Conservation (phyloP, 2,797 vertebrate species). For the Ptychobarbus kaznakovi region DNA sequence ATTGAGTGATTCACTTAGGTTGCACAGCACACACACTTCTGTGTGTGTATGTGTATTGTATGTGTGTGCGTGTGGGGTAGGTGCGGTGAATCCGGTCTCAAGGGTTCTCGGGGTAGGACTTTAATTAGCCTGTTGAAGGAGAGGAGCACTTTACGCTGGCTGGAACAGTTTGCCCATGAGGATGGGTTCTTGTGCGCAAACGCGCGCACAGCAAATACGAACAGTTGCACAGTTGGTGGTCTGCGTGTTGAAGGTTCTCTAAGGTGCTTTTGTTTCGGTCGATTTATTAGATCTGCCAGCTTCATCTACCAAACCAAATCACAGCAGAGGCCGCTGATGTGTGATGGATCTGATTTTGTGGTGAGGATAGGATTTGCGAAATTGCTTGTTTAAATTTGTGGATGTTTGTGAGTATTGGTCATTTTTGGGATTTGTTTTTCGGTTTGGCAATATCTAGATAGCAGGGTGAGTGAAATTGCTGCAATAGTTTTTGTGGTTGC, state of each 20-base stretch:
- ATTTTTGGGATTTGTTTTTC: not conserved
- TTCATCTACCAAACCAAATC: not conserved
- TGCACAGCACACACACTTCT: slow-evolving; percentile 31
- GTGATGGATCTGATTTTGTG: not conserved
- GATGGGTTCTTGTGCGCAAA: slow-evolving; percentile 1
- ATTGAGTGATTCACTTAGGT: slow-evolving; percentile 36
- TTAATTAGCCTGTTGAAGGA: slow-evolving; percentile 70
- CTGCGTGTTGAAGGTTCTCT: slow-evolving; percentile 7
- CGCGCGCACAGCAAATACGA: not conserved
- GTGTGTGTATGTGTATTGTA: slow-evolving; percentile 52
- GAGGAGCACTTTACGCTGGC: slow-evolving; percentile 64
- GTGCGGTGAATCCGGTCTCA: slow-evolving; percentile 55
- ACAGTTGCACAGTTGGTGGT: slow-evolving; percentile 35
- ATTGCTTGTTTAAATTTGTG: not conserved
- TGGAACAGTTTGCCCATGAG: slow-evolving; percentile 64
- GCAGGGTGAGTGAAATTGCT: not conserved
- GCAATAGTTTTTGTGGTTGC: not conserved
- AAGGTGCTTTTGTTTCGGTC: not conserved
- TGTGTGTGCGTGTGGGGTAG: slow-evolving; percentile 45
- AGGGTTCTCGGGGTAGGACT: slow-evolving; percentile 54
- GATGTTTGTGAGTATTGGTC: not conserved
- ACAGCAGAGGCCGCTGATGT: not conserved
- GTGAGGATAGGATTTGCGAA: not conserved
- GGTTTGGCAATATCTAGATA: not conserved
- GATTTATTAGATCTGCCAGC: not conserved